Conservation (phyloP, 2,113 vertebrate genomes). For the Tupaia tana region DNA sequence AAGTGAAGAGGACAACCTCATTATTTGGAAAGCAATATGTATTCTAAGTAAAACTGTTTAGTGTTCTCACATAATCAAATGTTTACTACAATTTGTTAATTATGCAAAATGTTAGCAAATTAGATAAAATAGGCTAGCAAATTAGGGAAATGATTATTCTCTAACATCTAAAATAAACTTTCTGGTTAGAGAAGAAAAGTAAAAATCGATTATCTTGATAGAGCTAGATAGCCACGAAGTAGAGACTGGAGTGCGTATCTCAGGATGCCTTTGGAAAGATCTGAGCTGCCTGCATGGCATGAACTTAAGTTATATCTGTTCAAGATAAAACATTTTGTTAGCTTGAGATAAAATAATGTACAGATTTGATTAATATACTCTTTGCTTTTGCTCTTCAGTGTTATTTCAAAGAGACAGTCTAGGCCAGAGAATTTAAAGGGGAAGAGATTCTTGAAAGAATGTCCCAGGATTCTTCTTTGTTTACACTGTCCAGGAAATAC, state of each 20-base stretch:
- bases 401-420: not conserved
- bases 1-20: not conserved
- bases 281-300: not conserved
- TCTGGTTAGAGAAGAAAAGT: not conserved
- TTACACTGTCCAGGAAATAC: not conserved
- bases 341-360: not conserved
- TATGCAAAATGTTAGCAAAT: constrained; percentile 31
- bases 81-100: constrained; percentile 42
- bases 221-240: not conserved
- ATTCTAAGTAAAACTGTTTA: not conserved
- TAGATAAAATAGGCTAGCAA: constrained; percentile 22
- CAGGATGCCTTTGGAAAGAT: not conserved
- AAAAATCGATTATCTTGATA: not conserved
- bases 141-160: not conserved
- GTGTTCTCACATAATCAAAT: constrained; percentile 37
- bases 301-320: not conserved
- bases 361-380: not conserved
- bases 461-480: not conserved
- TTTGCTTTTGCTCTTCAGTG: not conserved
- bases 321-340: not conserved
- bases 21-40: constrained; percentile 31
- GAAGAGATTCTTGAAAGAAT: not conserved
- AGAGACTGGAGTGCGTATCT: not conserved
- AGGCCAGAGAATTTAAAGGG: not conserved
- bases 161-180: not conserved